Conservation (phyloP, 2,888 invertebrate species). For the Actias luna region DNA sequence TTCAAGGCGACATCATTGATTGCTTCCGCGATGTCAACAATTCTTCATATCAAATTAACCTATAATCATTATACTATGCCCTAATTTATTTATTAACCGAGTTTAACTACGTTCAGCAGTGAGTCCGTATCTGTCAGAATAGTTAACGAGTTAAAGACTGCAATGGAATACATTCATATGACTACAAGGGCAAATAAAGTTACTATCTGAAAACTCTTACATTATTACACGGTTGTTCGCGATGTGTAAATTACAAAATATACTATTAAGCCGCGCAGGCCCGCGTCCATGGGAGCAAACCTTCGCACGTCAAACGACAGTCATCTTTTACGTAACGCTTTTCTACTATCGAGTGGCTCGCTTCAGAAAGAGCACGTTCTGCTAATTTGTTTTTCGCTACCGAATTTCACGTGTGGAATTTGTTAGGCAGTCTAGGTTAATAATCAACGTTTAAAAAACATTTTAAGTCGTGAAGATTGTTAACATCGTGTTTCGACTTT, state of each 20-base stretch:
- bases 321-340: background rate
- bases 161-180: background rate
- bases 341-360: background rate
- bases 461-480: background rate
- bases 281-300: constrained; percentile 1
- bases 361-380: constrained; percentile 3
- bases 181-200: background rate
- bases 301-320: background rate
- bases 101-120: background rate
- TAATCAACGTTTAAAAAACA: background rate
- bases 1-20: background rate
- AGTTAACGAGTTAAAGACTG: background rate
- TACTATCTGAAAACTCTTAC: background rate
- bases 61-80: background rate
- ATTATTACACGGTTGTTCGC: constrained; percentile 2
- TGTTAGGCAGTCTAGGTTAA: background rate
- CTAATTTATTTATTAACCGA: background rate
- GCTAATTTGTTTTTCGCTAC: background rate
- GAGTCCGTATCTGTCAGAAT: background rate
- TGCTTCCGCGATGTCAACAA: background rate
- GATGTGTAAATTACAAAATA: background rate
- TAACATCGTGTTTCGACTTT: background rate
- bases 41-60: background rate
- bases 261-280: background rate
- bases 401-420: background rate